Evolutionary conservation across 2,888 invertebrate species (phyloP).

Genomic region (Bembecia ichneumoniformis): DNA sequence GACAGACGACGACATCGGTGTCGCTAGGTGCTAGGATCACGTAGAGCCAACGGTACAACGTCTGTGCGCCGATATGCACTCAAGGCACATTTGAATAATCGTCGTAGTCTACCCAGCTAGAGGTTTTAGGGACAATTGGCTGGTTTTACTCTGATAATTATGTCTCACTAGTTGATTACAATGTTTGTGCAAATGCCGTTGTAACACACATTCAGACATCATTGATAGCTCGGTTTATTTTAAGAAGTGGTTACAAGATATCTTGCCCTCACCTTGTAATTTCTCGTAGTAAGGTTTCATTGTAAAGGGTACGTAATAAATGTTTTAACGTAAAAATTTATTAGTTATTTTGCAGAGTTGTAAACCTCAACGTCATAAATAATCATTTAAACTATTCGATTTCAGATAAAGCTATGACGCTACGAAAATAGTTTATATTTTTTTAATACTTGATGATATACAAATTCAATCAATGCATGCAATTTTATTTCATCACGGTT

Average conservation of each 20-base stretch:
- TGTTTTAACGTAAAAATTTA: too few species aligned
- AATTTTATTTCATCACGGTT: too few species aligned
- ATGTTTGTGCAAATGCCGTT: constrained; percentile 16
- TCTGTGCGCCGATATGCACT: constrained; percentile 24
- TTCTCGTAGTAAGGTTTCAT: background rate
- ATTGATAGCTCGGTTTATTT: background rate
- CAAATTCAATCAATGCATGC: too few species aligned
- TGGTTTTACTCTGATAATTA: constrained; percentile 9
- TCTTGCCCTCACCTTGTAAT: background rate
- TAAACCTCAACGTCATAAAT: too few species aligned
- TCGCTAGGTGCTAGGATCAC: constrained; percentile 56
- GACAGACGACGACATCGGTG: constrained; percentile 31
- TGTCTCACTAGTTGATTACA: constrained; percentile 14
- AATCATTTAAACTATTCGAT: too few species aligned
- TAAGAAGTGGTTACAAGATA: background rate
- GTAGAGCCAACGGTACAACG: constrained; percentile 53
- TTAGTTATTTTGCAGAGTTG: too few species aligned
- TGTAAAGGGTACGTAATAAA: background rate
- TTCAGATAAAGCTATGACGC: too few species aligned
- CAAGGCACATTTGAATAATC: constrained; percentile 55
- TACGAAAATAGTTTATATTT: too few species aligned
- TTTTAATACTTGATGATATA: too few species aligned
- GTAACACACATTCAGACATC: background rate
- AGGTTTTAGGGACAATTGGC: constrained; percentile 28
- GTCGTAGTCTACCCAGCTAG: constrained; percentile 16